phyloP scores from a whole-genome alignment of 1,140 invertebrate genomes.

The Marisa cornuarietis region DNA sequence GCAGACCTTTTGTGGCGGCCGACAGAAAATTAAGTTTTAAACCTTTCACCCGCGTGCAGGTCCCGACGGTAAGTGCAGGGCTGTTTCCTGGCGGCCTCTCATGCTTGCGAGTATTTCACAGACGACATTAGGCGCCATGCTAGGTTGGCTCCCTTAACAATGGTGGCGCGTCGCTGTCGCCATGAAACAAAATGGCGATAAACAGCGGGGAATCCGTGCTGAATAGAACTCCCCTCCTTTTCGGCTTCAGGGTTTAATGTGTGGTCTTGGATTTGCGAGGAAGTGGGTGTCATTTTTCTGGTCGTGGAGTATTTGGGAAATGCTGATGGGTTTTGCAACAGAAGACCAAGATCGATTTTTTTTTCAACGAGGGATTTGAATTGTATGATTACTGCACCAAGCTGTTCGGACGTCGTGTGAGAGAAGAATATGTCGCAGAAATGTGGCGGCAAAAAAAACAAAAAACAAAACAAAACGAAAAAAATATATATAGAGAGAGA shows the following conservation, averaged over 20 bases:
- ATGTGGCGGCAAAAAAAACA: not conserved
- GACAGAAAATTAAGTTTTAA: not conserved
- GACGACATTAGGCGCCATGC: not conserved
- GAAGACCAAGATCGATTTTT: not conserved
- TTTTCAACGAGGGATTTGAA: not conserved
- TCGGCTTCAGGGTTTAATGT: not conserved
- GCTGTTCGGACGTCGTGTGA: not conserved
- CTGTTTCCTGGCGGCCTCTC: not conserved
- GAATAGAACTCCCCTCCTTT: not conserved
- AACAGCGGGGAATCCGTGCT: not conserved
- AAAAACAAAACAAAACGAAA: no score
- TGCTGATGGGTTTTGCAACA: not conserved
- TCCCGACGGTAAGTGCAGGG: not conserved
- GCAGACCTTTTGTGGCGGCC: not conserved
- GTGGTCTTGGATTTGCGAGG: conserved; percentile 6
- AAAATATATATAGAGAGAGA: no score
- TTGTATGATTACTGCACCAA: not conserved
- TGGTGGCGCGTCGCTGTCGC: not conserved
- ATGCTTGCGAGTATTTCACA: not conserved
- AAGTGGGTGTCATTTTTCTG: conserved; percentile 6
- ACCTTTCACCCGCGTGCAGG: not conserved
- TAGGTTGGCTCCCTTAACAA: not conserved
- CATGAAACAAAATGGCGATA: not conserved
- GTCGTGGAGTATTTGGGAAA: not conserved
- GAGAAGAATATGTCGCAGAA: not conserved